Conservation (phyloP, 2,797 vertebrate genomes). For the Taeniopygia guttata region DNA sequence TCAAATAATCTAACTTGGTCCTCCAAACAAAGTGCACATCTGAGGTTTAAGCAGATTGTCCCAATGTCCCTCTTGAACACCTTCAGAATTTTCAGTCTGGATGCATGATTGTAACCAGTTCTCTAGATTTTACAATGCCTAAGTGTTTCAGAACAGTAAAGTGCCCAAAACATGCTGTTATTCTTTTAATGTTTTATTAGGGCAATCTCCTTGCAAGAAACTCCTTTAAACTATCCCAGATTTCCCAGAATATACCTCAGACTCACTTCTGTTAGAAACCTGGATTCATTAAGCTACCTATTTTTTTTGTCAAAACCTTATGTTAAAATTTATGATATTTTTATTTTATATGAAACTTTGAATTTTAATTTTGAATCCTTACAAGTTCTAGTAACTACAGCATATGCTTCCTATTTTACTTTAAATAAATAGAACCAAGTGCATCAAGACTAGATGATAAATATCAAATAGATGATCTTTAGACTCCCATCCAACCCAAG, state of each 20-base stretch:
- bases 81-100: not conserved
- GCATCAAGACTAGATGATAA: not conserved
- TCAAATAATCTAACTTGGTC: not conserved
- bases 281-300: not conserved
- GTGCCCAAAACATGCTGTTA: not conserved
- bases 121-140: not conserved
- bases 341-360: slow-evolving; percentile 6
- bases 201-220: not conserved
- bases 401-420: not conserved
- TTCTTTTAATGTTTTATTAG: slow-evolving; percentile 9
- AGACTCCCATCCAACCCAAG: not conserved
- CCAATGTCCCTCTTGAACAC: not conserved
- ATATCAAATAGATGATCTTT: not conserved
- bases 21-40: not conserved
- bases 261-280: not conserved
- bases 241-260: not conserved
- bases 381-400: not conserved
- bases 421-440: not conserved
- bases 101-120: not conserved
- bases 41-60: not conserved
- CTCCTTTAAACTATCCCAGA: not conserved
- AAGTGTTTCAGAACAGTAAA: not conserved
- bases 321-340: not conserved
- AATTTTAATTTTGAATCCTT: slow-evolving; percentile 13
- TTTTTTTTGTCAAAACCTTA: not conserved